Evolutionary conservation across 2,797 vertebrate species (phyloP).

Genomic region (Aplochiton taeniatus): DNA sequence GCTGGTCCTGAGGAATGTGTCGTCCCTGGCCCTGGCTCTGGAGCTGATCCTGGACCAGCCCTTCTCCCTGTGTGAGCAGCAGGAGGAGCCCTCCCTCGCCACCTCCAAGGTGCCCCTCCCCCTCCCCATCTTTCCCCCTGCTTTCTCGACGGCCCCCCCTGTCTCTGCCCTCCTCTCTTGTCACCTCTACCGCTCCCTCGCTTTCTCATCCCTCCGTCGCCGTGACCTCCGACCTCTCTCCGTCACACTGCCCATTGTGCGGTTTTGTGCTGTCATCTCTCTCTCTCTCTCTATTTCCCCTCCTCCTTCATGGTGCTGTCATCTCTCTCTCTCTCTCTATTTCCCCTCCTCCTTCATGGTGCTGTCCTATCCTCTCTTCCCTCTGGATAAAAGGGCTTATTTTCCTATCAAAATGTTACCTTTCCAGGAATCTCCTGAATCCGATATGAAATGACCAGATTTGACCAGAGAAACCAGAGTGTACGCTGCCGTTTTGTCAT

Average conservation of each 20-base stretch:
- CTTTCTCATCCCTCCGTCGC: too few species aligned
- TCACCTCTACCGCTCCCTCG: too few species aligned
- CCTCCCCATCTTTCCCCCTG: background rate
- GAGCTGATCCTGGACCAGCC: slow-evolving; percentile 72
- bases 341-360: background rate
- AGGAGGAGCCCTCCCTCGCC: slow-evolving; percentile 26
- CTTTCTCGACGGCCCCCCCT: background rate
- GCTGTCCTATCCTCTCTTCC: too few species aligned
- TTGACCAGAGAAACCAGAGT: background rate
- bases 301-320: background rate
- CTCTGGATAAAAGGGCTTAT: too few species aligned
- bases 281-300: background rate
- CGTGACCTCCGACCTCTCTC: too few species aligned
- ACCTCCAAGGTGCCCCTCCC: slow-evolving; percentile 63
- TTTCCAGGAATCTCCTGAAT: too few species aligned
- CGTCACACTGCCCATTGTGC: too few species aligned
- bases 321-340: background rate
- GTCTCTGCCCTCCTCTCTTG: background rate
- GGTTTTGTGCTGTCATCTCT: background rate
- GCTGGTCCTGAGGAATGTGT: slow-evolving; percentile 80
- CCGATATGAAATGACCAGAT: background rate
- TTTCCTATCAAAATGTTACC: too few species aligned
- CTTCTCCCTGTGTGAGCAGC: slow-evolving; percentile 72
- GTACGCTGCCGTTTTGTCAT: too few species aligned
- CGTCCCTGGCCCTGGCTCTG: slow-evolving; percentile 74